Evolutionary conservation across 1,140 invertebrate genomes (phyloP).

Genomic region (Trigoniulus corallinus): DNA sequence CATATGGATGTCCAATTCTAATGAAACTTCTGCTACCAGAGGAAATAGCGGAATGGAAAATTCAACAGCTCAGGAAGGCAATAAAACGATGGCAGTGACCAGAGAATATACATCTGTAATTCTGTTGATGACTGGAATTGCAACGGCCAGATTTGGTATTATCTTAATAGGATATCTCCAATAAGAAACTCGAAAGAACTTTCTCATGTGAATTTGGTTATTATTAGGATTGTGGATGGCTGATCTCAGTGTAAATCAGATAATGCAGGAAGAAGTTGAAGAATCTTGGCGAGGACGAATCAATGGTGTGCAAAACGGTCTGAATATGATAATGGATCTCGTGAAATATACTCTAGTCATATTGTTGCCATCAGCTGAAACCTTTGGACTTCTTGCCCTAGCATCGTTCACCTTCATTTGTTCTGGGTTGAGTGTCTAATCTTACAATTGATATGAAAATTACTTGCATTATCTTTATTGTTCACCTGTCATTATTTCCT

Average conservation of each 20-base stretch:
- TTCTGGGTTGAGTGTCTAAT: conserved; percentile 13
- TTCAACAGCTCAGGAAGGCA: too few species aligned
- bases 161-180: too few species aligned
- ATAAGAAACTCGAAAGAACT: too few species aligned
- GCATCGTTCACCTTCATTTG: conserved; percentile 29
- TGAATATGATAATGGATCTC: conserved; percentile 34
- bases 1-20: too few species aligned
- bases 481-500: neutral
- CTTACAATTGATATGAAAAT: too few species aligned
- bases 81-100: too few species aligned
- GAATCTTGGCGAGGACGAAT: conserved; percentile 35
- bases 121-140: conserved; percentile 29
- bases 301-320: conserved; percentile 36
- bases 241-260: conserved; percentile 38
- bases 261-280: conserved; percentile 34
- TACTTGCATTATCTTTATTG: neutral
- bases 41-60: too few species aligned
- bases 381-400: conserved; percentile 30
- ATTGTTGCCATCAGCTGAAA: conserved; percentile 22
- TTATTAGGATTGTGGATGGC: conserved; percentile 37
- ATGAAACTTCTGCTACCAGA: too few species aligned
- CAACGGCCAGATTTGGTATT: conserved; percentile 29
- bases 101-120: conserved; percentile 21
- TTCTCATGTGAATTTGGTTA: too few species aligned
- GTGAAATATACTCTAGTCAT: conserved; percentile 36